Conservation (phyloP, 2,888 invertebrate genomes). For the Drosophila borealis region DNA sequence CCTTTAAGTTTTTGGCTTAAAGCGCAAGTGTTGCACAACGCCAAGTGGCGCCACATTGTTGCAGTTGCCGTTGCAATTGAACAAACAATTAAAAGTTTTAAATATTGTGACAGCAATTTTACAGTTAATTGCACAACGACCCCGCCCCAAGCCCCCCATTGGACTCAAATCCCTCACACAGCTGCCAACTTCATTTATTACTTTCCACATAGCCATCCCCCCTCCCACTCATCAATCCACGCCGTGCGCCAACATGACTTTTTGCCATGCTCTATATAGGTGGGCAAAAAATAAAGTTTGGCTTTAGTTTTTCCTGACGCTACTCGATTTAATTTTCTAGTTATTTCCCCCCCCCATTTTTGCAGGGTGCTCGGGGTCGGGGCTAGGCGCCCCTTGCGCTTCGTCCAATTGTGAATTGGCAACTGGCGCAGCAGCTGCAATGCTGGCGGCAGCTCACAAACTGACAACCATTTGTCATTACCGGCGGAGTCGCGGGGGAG, state of each 20-base stretch:
- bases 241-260: no score
- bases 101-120: constrained; percentile 77
- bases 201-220: constrained; percentile 17
- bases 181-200: constrained; percentile 56
- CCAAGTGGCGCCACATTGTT: constrained; percentile 40
- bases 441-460: constrained; percentile 56
- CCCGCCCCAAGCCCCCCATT: not conserved
- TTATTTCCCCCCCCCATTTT: not conserved
- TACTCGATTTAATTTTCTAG: constrained; percentile 8
- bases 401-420: constrained; percentile 44
- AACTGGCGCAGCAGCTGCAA: constrained; percentile 59
- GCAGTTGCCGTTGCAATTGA: constrained; percentile 55
- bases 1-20: constrained; percentile 29
- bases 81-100: constrained; percentile 78
- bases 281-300: constrained; percentile 24
- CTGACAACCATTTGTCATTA: constrained; percentile 76
- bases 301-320: constrained; percentile 5
- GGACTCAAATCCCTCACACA: not conserved
- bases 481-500: not conserved
- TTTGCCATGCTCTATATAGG: constrained; percentile 8
- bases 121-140: constrained; percentile 69
- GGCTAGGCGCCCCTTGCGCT: constrained; percentile 5
- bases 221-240: not conserved
- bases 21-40: constrained; percentile 14
- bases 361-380: not conserved